Percentiles rank a stretch among this genome's conserved stretches.
Evolutionary conservation across 2,797 vertebrate species (phyloP).

Genomic region (Sebastolobus alascanus): DNA sequence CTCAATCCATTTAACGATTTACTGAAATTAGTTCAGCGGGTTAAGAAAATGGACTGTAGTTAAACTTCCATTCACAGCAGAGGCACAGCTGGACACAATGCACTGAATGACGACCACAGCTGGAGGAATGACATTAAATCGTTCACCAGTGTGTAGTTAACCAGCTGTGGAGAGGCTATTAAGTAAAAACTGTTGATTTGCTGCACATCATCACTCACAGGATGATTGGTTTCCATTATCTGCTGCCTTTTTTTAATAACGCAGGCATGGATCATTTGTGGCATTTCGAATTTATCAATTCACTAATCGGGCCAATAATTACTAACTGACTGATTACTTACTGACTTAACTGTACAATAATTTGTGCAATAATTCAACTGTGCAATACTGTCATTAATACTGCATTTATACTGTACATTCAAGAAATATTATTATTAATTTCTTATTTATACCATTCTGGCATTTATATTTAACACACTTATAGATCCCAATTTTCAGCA

Average conservation of each 20-base stretch:
- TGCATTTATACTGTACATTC: too few species aligned
- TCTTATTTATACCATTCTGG: too few species aligned
- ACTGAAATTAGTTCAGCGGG: slow-evolving; percentile 47
- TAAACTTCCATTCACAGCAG: slow-evolving; percentile 11
- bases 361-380: too few species aligned
- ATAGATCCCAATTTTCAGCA: too few species aligned
- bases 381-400: too few species aligned
- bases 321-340: not conserved
- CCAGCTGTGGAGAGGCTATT: not conserved
- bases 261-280: not conserved
- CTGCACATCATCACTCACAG: not conserved
- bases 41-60: slow-evolving; percentile 14
- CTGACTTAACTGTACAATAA: too few species aligned
- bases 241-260: not conserved
- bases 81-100: not conserved
- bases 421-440: too few species aligned
- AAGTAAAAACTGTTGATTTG: not conserved
- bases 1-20: slow-evolving; percentile 22
- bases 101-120: not conserved
- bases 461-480: too few species aligned
- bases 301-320: not conserved
- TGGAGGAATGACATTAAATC: not conserved
- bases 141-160: not conserved
- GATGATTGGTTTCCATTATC: not conserved
- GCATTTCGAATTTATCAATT: not conserved